phyloP scores from a whole-genome alignment of 2,888 invertebrate genomes.

The Eustalomyia histrio region DNA sequence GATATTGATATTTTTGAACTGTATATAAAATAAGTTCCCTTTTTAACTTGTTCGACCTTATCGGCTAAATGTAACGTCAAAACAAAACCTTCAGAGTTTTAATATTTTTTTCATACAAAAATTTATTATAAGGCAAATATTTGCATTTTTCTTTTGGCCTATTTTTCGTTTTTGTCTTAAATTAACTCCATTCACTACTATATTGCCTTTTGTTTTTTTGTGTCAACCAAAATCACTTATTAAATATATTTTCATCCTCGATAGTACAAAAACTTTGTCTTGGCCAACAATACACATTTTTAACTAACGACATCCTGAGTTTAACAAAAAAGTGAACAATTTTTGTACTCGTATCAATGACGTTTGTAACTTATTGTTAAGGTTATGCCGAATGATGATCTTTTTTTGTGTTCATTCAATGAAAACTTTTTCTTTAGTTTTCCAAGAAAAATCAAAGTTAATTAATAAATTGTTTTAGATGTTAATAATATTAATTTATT shows the following conservation, averaged over 20 bases:
- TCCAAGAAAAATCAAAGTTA: conserved; percentile 32
- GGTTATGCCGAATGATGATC: not conserved
- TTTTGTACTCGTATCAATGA: conserved; percentile 17
- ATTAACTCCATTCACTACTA: not conserved
- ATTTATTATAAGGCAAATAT: no score
- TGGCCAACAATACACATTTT: not conserved
- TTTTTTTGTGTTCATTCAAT: not conserved
- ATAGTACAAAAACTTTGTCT: not conserved
- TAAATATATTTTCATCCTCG: not conserved
- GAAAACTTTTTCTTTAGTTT: conserved; percentile 27
- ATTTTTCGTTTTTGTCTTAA: not conserved
- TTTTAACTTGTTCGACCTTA: no score
- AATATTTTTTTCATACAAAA: no score
- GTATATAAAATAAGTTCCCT: no score
- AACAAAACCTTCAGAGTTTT: no score
- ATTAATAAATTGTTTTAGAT: conserved; percentile 56
- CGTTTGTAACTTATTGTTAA: conserved; percentile 26
- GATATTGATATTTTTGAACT: no score
- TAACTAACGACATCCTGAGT: conserved; percentile 1
- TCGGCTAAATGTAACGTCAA: no score
- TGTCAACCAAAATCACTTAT: not conserved
- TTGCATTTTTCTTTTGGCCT: not conserved
- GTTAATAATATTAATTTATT: conserved; percentile 43
- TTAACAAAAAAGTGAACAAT: conserved; percentile 13
- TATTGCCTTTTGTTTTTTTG: not conserved